Evolutionary conservation across 2,113 vertebrate genomes (phyloP).

Genomic region (Cisticola juncidis): DNA sequence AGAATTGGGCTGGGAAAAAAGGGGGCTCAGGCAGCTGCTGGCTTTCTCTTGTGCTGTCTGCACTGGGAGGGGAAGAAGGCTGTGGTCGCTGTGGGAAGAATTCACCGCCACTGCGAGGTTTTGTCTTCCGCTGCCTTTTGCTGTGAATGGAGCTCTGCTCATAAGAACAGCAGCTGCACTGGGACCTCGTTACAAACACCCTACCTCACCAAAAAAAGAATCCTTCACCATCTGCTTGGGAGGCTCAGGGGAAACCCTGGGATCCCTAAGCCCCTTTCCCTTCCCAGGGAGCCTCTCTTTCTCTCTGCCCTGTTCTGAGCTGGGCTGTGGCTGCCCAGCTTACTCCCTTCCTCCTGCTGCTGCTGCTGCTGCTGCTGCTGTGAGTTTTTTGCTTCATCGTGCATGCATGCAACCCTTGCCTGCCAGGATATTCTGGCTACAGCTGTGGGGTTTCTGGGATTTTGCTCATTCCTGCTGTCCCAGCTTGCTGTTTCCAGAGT

Average conservation of each 20-base stretch:
- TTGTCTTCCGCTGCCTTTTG: not conserved
- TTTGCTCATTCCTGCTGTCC: not conserved
- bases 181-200: not conserved
- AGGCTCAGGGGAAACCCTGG: not conserved
- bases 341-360: too few species aligned
- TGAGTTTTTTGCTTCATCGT: rapidly evolving
- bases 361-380: too few species aligned
- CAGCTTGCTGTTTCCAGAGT: not conserved
- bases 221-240: not conserved
- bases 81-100: not conserved
- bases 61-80: not conserved
- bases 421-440: not conserved
- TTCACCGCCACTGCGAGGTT: not conserved
- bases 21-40: too few species aligned
- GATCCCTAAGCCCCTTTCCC: too few species aligned
- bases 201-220: not conserved
- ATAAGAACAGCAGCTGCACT: not conserved
- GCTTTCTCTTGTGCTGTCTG: not conserved
- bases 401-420: not conserved
- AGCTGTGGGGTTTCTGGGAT: not conserved
- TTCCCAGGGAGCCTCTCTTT: too few species aligned
- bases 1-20: not conserved
- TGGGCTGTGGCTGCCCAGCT: not conserved
- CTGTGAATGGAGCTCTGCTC: not conserved
- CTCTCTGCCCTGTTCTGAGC: too few species aligned